Evolutionary conservation across 2,797 vertebrate species (phyloP).

Genomic region (Sebastes reedi): DNA sequence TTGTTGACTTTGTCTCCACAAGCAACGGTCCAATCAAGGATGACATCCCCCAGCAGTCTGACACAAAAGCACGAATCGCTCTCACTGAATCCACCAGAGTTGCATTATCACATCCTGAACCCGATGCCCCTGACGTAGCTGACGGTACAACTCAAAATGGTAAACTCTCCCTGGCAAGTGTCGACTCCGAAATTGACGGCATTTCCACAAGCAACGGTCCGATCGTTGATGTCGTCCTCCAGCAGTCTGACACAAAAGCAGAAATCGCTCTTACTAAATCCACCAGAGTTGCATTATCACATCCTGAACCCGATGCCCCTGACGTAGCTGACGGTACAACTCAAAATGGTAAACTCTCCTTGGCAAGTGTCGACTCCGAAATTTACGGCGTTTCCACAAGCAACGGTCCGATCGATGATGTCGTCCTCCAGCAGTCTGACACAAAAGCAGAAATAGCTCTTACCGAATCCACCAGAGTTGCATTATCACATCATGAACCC

Average conservation of each 20-base stretch:
- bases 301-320: background rate
- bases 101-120: background rate
- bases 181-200: background rate
- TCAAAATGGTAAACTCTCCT: background rate
- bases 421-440: background rate
- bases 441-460: background rate
- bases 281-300: background rate
- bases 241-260: background rate
- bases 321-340: background rate
- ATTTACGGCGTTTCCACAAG: background rate
- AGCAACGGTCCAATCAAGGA: background rate
- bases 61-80: background rate
- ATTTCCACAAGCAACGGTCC: background rate
- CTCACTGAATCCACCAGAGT: background rate
- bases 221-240: background rate
- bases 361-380: background rate
- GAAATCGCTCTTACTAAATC: background rate
- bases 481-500: background rate
- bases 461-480: background rate
- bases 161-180: background rate
- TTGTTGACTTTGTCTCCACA: background rate
- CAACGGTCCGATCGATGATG: background rate
- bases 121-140: background rate
- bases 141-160: background rate
- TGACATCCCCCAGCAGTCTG: background rate